Evolutionary conservation across 1,140 invertebrate species (phyloP), one percentile per base, ranked within the genome.

Genomic region (Hyphantria cunea): DNA sequence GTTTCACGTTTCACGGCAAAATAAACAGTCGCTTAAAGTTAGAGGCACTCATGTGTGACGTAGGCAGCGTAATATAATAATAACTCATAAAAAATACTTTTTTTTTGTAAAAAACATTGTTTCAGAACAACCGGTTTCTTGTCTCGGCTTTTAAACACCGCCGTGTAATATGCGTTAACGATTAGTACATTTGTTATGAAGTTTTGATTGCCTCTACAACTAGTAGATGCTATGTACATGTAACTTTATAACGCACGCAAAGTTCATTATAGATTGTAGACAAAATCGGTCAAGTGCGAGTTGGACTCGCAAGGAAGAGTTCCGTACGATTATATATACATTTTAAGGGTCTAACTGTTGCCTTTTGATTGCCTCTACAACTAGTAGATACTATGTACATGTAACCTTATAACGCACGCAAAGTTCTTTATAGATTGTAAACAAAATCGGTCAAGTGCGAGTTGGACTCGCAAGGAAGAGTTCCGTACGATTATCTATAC

Each of bases 21-120:
- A 17, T 39, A 60, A 14, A 58, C 39, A 58, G 14, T 17, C 55
- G 13, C 34, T 58, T 58, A 48, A 48, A 58, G 48, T 58, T 58
- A 15, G 45, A 58, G 15, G 32, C 55, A 58, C 33, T 58, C 55
- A 31, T 31, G 48, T 58, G 55, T 44, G 34, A 58, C 45, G 14
- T 49, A 37, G 45, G 34, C 15, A 31, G 34, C 10, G 13, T 58
- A 49, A 49, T 37, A 58, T 39, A 58, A 31, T 39, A 31, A 13
- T 9, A 56, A 47, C 32, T 47, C 14, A 3, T 5, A 9, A 58
- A 12, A 14, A 42, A 15, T 14, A 17, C 3, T 32, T 34, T 7
- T 48, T 56, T 56, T 14, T 47, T 47, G 12, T n/a, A 10, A 6
- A 34, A 49, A 58, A 25, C 7, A 39, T 39, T 39, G 37, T 10